These are phyloP conservation scores for Hypocryptadius cinnamomeus DNA, from an alignment of 2,113 vertebrate species.

Conservation along the genomic window DNA sequence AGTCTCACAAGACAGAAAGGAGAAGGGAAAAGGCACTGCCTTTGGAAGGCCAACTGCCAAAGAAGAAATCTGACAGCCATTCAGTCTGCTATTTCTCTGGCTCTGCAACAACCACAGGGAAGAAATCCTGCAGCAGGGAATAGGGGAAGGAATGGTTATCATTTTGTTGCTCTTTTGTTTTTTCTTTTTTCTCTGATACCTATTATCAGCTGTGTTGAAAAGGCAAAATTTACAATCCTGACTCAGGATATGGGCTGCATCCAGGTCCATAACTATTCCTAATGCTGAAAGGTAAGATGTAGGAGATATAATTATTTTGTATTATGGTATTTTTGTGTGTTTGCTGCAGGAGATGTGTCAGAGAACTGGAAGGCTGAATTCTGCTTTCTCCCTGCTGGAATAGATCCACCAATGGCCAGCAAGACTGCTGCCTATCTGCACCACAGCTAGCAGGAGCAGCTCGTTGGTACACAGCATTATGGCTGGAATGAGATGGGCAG, in stretches of 20 bases:
- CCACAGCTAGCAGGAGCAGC: background rate
- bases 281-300: background rate
- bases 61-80: background rate
- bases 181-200: background rate
- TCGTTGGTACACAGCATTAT: rapidly evolving
- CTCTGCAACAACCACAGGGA: background rate
- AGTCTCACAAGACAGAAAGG: background rate
- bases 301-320: background rate
- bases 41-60: background rate
- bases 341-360: background rate
- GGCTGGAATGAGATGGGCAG: background rate
- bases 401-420: background rate
- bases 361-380: background rate
- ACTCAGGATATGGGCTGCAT: background rate
- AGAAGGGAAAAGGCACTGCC: background rate
- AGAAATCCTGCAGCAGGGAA: background rate
- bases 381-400: background rate
- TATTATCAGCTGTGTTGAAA: background rate
- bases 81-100: background rate
- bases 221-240: background rate
- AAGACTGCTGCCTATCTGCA: background rate
- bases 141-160: background rate
- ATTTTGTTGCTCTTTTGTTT: background rate
- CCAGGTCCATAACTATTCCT: background rate
- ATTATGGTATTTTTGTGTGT: background rate